Base-by-base conservation (phyloP, 2,797 vertebrate genomes). In the Taeniopygia guttata region DNA sequence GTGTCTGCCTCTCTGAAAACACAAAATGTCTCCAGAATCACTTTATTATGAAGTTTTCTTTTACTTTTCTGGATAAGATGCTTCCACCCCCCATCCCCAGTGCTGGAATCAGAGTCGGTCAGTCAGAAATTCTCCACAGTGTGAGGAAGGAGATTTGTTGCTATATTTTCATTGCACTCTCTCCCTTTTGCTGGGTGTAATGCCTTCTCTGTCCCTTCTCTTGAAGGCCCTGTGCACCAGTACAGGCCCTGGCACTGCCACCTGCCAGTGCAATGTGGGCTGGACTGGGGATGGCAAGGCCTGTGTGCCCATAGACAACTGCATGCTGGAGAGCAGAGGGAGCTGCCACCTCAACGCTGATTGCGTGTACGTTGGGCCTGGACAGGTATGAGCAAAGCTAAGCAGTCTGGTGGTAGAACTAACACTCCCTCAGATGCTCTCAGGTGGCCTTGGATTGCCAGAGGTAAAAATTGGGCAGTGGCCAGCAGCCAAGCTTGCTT, bases 241-340 rank as follows among this genome's bases (percentile, higher is more conserved):
- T 36, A 87, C 89, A 4, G 97, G 97, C 80, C 97, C 97, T 8
- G 98, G 98, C 19, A 97, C 97, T 2, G 96, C 97, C 51, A 98
- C 93, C 2, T 99, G 99, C 90, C 94, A 97, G 30, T 99, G 99
- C 90, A 95, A 96, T 23, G 95, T 97, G 34, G 99, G 99, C 67
- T 99, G 99, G 99, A 98, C 96, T 0, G 99, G 99, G 19, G 99
- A 99, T 0, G 99, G 99, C 19, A 97, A 90, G 29, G 91, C 96
- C 68, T 99, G 99, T 26, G 89, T 98, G 81, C 98, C 98, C 91
- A 98, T 99, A n/a, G 98, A 99, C 87, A 98, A 98, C 97, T 99
- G 99, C 93, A 89, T 97, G 92, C 92, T 98, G 96, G 97, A 97
- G 43, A 97, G 66, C 67, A 98, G 98, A 72, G 99, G 99, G 13